Percentiles rank a stretch among this genome's conserved stretches.
Conservation (phyloP, 2,888 invertebrate genomes). For the Pimpla rufipes region DNA sequence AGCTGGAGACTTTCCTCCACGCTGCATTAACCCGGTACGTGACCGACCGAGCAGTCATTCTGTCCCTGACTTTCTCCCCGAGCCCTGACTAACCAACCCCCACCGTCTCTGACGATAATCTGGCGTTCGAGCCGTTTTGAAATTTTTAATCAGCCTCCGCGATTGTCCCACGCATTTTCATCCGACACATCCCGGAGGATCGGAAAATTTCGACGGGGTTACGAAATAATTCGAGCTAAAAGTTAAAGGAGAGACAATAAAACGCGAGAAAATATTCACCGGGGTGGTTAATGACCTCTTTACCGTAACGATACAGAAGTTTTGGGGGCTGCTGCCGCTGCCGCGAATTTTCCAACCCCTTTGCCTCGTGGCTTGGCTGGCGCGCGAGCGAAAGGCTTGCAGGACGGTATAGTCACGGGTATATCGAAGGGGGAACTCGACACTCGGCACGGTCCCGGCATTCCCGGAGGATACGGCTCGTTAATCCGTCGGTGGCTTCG, state of each 20-base stretch:
- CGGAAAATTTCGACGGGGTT: constrained; percentile 21
- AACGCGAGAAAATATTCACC: constrained; percentile 41
- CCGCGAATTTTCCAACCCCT: constrained; percentile 75
- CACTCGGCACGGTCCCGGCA: constrained; percentile 63
- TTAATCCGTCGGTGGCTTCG: constrained; percentile 78
- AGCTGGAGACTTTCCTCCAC: constrained; percentile 81
- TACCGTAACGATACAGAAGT: constrained; percentile 53
- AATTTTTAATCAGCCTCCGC: neutral
- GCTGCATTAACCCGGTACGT: constrained; percentile 82
- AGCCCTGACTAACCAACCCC: constrained; percentile 56
- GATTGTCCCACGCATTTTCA: constrained; percentile 13
- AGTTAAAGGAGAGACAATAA: constrained; percentile 40
- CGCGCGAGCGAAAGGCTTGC: constrained; percentile 53
- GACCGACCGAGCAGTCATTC: constrained; percentile 75
- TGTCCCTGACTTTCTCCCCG: constrained; percentile 66
- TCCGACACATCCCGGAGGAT: neutral
- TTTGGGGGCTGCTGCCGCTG: constrained; percentile 60
- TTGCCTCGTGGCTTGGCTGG: constrained; percentile 60
- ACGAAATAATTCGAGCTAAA: constrained; percentile 43
- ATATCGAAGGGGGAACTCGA: constrained; percentile 53
- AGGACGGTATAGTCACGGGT: constrained; percentile 33
- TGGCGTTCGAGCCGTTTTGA: constrained; percentile 2
- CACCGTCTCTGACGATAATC: constrained; percentile 48
- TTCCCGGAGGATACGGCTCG: constrained; percentile 76
- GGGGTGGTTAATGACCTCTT: constrained; percentile 62